Evolutionary conservation across 2,888 invertebrate genomes (phyloP).

Genomic region (Amblyjoppa proteus): DNA sequence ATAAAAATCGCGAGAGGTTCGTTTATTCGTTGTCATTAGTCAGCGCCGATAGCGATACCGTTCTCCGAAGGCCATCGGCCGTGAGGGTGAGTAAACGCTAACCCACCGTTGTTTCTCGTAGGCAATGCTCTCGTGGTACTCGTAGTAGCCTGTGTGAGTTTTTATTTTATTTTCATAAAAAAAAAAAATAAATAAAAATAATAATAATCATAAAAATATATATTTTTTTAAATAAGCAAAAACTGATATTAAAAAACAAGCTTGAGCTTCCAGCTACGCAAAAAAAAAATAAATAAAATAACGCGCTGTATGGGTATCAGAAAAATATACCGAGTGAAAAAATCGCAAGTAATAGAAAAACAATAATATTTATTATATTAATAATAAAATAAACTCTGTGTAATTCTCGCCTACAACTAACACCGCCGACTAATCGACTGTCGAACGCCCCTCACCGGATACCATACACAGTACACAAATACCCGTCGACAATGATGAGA

Average conservation of each 20-base stretch:
- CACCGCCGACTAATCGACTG: constrained; percentile 52
- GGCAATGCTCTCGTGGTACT: neutral
- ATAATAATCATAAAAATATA: neutral
- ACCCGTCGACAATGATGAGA: constrained; percentile 21
- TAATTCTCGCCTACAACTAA: constrained; percentile 36
- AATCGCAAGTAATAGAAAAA: neutral
- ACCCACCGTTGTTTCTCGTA: constrained; percentile 28
- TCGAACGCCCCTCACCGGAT: constrained; percentile 55
- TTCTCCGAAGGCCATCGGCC: constrained; percentile 69
- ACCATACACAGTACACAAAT: constrained; percentile 12
- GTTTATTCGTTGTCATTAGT: constrained; percentile 66
- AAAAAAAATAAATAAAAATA: neutral
- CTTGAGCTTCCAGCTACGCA: constrained; percentile 16
- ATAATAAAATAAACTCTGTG: neutral
- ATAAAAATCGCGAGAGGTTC: constrained; percentile 64
- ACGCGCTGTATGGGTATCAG: constrained; percentile 1
- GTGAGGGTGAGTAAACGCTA: constrained; percentile 77
- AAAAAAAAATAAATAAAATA: constrained; percentile 5
- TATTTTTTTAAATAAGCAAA: neutral
- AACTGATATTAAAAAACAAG: neutral
- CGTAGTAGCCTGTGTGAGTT: constrained; percentile 26
- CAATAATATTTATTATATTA: neutral
- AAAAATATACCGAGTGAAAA: neutral
- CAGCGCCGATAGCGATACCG: constrained; percentile 55
- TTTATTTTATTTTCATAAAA: constrained; percentile 22